These are phyloP conservation scores for Cynoglossus semilaevis DNA, from an alignment of 2,113 vertebrate species.

Conservation along the genomic window DNA sequence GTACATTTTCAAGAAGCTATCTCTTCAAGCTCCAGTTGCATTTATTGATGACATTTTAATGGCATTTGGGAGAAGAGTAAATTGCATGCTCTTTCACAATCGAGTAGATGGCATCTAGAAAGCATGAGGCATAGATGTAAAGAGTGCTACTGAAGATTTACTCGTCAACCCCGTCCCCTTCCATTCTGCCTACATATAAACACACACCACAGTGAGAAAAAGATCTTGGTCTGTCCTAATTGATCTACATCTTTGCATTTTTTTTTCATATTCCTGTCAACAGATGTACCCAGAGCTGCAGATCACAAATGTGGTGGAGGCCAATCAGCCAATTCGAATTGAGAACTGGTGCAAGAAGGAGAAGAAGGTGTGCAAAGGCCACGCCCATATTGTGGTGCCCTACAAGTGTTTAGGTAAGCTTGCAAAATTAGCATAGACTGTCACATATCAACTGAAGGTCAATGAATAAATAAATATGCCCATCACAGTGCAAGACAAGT, in stretches of 20 bases:
- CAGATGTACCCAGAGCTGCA: conserved; percentile 97
- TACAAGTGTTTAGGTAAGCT: conserved; percentile 94
- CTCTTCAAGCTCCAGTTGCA: conserved; percentile 35
- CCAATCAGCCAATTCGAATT: conserved; percentile 87
- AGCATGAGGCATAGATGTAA: conserved; percentile 44
- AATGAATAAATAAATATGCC: too few species aligned
- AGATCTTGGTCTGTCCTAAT: conserved; percentile 2
- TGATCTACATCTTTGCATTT: not conserved
- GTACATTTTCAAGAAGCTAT: conserved; percentile 17
- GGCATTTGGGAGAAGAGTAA: conserved; percentile 53
- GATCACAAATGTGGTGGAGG: conserved; percentile 95
- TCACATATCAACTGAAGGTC: too few species aligned
- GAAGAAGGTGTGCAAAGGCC: conserved; percentile 90
- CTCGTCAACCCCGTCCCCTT: conserved; percentile 14
- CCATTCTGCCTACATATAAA: not conserved
- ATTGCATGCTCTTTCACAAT: conserved; percentile 47
- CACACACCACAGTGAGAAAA: not conserved
- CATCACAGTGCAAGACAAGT: conserved; percentile 9
- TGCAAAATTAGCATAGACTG: not conserved
- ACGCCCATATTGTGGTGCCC: conserved; percentile 87
- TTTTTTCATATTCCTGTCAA: not conserved
- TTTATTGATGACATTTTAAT: conserved; percentile 67
- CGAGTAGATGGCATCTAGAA: conserved; percentile 58
- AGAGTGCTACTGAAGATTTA: conserved; percentile 29
- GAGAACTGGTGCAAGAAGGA: conserved; percentile 93